A percentile compares a stretch with the other conserved stretches of the same genome.
These are phyloP conservation scores for Colinus virginianus DNA, from an alignment of 2,113 vertebrate genomes.

Conservation along the genomic window DNA sequence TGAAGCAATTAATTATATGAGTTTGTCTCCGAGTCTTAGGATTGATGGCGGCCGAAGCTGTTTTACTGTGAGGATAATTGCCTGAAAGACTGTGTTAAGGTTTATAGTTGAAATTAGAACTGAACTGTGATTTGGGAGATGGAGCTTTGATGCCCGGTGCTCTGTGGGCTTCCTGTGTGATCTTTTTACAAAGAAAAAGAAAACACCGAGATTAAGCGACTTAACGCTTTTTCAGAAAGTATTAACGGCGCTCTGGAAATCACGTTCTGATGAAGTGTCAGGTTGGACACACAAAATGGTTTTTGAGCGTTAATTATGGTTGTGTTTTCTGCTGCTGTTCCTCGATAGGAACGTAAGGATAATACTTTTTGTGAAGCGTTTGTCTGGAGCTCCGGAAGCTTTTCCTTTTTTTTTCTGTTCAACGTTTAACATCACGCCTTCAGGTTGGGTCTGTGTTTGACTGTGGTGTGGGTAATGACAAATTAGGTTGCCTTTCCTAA, in stretches of 20 bases:
- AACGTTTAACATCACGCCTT: neutral
- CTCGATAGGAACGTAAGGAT: neutral
- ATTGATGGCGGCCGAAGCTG: conserved; percentile 1
- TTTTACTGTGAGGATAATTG: conserved; percentile 9
- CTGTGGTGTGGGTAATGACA: neutral
- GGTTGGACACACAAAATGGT: neutral
- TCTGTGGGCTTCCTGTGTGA: conserved; percentile 45
- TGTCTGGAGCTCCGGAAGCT: neutral
- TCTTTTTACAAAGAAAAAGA: conserved; percentile 3
- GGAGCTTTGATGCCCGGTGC: conserved; percentile 40
- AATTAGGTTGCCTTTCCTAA: neutral
- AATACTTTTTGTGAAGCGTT: neutral
- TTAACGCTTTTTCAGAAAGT: neutral
- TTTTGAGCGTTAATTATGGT: neutral
- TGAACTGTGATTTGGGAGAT: conserved; percentile 40
- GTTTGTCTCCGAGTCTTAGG: neutral
- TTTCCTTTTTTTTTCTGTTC: neutral
- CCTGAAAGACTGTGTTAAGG: neutral
- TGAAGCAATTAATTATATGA: conserved; percentile 3
- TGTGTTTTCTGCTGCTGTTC: neutral
- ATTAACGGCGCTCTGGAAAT: neutral
- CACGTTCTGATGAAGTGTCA: neutral
- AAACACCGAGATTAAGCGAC: neutral
- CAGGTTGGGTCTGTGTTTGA: neutral
- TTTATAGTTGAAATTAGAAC: conserved; percentile 38